phyloP scores from a whole-genome alignment of 2,888 invertebrate species.

The Lysandra coridon region DNA sequence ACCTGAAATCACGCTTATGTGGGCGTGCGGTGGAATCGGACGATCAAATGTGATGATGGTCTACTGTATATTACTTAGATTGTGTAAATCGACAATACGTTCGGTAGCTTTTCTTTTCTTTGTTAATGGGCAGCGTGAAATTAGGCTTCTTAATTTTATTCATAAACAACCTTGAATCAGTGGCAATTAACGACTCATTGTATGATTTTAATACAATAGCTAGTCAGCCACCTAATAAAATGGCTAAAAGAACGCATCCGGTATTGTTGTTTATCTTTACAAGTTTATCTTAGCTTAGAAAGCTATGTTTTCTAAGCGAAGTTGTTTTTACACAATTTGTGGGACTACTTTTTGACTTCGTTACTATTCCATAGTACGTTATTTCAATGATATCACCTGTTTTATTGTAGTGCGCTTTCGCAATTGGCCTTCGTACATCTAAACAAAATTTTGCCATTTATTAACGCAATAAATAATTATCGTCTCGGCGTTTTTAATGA shows the following conservation, averaged over 20 bases:
- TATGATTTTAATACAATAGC: not conserved
- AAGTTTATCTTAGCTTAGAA: not conserved
- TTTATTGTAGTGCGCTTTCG: not conserved
- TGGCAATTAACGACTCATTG: constrained; percentile 8
- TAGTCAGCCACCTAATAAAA: not conserved
- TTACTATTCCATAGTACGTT: not conserved
- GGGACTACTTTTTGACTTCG: no score
- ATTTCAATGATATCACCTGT: not conserved
- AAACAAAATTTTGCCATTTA: not conserved
- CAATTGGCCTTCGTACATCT: not conserved
- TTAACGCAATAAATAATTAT: constrained; percentile 15
- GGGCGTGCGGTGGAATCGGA: not conserved
- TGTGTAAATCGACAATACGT: constrained; percentile 44
- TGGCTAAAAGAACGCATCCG: not conserved
- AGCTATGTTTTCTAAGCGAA: not conserved
- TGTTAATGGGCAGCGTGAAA: constrained; percentile 40
- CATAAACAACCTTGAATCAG: constrained; percentile 12
- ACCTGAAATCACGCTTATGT: not conserved
- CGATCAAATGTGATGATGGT: not conserved
- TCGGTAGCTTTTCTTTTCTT: constrained; percentile 46
- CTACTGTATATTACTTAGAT: not conserved
- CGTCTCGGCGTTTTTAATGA: not conserved
- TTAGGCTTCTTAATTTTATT: constrained; percentile 34
- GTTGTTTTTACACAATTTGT: not conserved
- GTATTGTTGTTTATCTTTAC: not conserved